Evolutionary conservation across 2,113 vertebrate genomes (phyloP), one percentile per base, ranked within the genome.

Genomic region (Megaceryle torquata): DNA sequence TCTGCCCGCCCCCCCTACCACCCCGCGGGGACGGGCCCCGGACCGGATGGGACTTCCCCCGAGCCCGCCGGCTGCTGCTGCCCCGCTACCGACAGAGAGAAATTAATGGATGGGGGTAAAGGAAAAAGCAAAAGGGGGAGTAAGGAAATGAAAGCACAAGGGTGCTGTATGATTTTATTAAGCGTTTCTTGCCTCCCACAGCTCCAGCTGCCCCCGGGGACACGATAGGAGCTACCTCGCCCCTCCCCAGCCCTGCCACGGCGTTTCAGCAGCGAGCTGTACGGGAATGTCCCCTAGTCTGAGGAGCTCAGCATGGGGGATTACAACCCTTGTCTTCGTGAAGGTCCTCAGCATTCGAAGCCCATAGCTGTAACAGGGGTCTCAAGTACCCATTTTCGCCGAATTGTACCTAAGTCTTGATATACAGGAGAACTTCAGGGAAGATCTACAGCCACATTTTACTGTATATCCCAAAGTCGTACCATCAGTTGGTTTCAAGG

Each of bases 281-380:
- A 6, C 6, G 14, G 39, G 25, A 33, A 22, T 0, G 44, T 21
- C n/a, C 14, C 20, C 24, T 1, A 1, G 15, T 18, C 61, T 2
- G 28, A n/a, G 31, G 37, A 14, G 19, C 35, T 60, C 68, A 5
- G 50, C 22, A 2, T 5, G 33, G 35, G 21, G 44, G 5, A 29
- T 18, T 82, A 3, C 17, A 61, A 5, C 9, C 25, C 16, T 10
- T 8, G 3, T 35, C 28, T 31, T 37, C 59, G 17, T 5, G 3
- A 39, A 77, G 19, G 29, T 21, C 3, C 6, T 31, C 33, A 2
- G 15, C 15, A 4, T 13, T 7, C 0, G 4, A 48, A 78, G 61
- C 12, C 61, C 20, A 0, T 17, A 53, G 21, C 25, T 61, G 5
- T 28, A 15, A 50, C 29, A 33, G 7, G n/a, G 15, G 24, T 37